Conservation (phyloP, 1,140 invertebrate genomes). For the Coptotermes formosanus region DNA sequence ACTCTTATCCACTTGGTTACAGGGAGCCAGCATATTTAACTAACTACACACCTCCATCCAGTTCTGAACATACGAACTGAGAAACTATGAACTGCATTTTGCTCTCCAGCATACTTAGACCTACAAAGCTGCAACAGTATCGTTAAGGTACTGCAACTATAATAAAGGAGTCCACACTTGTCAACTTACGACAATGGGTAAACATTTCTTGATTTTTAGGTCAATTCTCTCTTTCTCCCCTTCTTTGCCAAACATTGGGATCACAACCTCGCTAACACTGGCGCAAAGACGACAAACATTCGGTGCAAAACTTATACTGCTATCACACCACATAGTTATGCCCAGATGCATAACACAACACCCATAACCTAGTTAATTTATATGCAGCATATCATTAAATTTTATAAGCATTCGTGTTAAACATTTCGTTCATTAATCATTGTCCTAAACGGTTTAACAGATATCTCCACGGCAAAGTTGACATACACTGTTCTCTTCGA, state of each 20-base stretch:
- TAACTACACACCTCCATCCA: no score
- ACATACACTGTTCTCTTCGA: background rate
- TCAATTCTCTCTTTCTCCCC: conserved; percentile 35
- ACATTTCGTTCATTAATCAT: background rate
- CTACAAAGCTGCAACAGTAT: no score
- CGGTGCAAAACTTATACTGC: conserved; percentile 25
- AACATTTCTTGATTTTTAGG: conserved; percentile 36
- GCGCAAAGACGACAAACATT: conserved; percentile 38
- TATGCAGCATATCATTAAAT: background rate
- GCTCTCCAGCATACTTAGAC: no score
- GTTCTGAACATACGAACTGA: no score
- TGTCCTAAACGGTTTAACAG: background rate
- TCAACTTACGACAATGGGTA: conserved; percentile 35
- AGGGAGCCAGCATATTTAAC: no score
- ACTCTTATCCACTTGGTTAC: no score
- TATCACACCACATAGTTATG: conserved; percentile 32
- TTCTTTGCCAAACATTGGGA: conserved; percentile 37
- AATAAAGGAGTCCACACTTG: background rate
- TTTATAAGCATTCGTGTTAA: background rate
- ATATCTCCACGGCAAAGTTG: background rate
- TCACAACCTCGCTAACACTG: conserved; percentile 34
- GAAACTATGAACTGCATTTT: no score
- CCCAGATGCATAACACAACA: background rate
- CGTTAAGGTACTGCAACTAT: no score
- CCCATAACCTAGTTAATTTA: background rate